A percentile compares a stretch with the other conserved stretches of the same genome.
Conservation (phyloP, 2,888 invertebrate species). For the Lithodes maja region DNA sequence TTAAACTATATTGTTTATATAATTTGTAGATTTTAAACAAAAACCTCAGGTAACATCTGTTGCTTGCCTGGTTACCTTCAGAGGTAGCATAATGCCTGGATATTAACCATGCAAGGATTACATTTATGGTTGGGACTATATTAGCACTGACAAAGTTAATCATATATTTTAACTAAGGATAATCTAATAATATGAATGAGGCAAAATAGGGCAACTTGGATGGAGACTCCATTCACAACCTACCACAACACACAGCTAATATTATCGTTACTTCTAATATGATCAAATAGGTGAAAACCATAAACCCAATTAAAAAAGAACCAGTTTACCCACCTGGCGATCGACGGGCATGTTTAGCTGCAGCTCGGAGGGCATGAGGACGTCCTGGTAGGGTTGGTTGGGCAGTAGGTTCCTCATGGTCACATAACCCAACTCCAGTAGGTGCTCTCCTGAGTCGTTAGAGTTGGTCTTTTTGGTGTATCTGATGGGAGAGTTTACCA, state of each 20-base stretch:
- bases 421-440: slow-evolving; percentile 95
- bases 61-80: too few species aligned
- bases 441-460: slow-evolving; percentile 97
- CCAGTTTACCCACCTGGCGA: slow-evolving; percentile 78
- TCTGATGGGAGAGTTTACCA: slow-evolving; percentile 12
- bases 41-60: too few species aligned
- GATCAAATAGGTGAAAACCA: not conserved
- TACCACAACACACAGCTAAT: not conserved
- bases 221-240: not conserved
- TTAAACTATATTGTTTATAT: too few species aligned
- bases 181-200: not conserved
- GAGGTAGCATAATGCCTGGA: too few species aligned
- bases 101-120: too few species aligned
- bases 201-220: not conserved
- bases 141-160: too few species aligned
- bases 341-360: slow-evolving; percentile 93
- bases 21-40: too few species aligned
- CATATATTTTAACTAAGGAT: too few species aligned
- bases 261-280: too few species aligned
- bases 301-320: not conserved
- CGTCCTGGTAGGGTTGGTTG: slow-evolving; percentile 94
- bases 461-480: slow-evolving; percentile 97
- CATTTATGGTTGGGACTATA: too few species aligned
- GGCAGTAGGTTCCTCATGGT: slow-evolving; percentile 96
- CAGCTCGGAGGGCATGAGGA: slow-evolving; percentile 85